These are phyloP conservation scores for Alligator mississippiensis DNA, from an alignment of 2,113 vertebrate species.

Conservation along the genomic window DNA sequence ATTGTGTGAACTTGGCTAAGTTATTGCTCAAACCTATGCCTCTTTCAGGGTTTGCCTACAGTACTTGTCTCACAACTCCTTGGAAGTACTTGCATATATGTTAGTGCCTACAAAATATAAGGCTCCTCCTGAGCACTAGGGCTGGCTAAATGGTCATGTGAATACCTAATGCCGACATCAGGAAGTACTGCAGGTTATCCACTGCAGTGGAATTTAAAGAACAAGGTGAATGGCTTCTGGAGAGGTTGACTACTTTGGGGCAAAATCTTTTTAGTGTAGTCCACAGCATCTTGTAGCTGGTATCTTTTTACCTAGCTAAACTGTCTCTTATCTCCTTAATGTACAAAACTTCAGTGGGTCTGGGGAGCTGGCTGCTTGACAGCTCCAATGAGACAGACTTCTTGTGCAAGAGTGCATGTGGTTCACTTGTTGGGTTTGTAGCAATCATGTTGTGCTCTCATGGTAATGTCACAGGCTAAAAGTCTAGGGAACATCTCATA, in stretches of 20 bases:
- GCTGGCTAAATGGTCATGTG: background rate
- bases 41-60: too few species aligned
- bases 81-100: background rate
- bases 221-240: background rate
- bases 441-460: background rate
- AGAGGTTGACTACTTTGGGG: background rate
- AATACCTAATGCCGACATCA: background rate
- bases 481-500: background rate
- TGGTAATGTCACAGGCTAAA: constrained; percentile 8
- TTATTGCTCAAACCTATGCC: background rate
- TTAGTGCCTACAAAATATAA: background rate
- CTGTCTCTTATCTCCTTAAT: background rate
- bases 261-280: background rate
- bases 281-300: background rate
- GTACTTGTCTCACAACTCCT: background rate
- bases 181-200: fast-evolving
- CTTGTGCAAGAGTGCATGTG: background rate
- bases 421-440: background rate
- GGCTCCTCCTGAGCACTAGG: background rate
- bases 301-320: background rate
- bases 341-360: fast-evolving
- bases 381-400: background rate
- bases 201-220: background rate
- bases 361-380: background rate
- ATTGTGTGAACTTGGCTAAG: too few species aligned